Conservation (phyloP, 2,888 invertebrate species). For the Netelia melanura region DNA sequence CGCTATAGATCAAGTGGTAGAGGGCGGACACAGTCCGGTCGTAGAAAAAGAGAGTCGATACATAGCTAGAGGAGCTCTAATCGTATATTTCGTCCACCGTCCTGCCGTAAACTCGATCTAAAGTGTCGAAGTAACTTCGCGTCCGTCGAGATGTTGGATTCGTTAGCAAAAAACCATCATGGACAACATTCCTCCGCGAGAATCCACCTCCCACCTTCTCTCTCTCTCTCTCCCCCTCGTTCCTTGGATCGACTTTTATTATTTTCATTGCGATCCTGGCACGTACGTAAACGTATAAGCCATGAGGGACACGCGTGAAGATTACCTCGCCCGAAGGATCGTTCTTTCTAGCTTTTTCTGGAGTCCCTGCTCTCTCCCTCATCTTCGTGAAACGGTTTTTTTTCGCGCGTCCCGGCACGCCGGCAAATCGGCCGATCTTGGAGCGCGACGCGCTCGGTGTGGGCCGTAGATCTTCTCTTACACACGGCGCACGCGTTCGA, state of each 20-base stretch:
- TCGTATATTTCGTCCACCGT: not conserved
- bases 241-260: not conserved
- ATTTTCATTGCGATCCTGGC: not conserved
- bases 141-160: not conserved
- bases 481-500: conserved; percentile 24
- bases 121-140: not conserved
- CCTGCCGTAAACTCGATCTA: not conserved
- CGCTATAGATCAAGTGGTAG: conserved; percentile 72
- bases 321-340: conserved; percentile 50
- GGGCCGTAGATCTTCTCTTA: conserved; percentile 56
- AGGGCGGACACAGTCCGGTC: conserved; percentile 71
- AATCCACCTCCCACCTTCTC: no score
- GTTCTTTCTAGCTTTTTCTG: conserved; percentile 48
- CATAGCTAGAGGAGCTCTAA: conserved; percentile 12
- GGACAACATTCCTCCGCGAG: not conserved
- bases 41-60: conserved; percentile 35
- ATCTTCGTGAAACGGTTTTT: not conserved
- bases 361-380: no score
- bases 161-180: not conserved
- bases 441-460: conserved; percentile 20
- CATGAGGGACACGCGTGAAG: conserved; percentile 44
- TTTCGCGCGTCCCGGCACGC: not conserved
- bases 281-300: not conserved
- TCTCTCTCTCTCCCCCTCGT: no score
- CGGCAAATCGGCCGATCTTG: conserved; percentile 11